Evolutionary conservation across 2,888 invertebrate species (phyloP).

Genomic region (Pollenia griseotomentosa): DNA sequence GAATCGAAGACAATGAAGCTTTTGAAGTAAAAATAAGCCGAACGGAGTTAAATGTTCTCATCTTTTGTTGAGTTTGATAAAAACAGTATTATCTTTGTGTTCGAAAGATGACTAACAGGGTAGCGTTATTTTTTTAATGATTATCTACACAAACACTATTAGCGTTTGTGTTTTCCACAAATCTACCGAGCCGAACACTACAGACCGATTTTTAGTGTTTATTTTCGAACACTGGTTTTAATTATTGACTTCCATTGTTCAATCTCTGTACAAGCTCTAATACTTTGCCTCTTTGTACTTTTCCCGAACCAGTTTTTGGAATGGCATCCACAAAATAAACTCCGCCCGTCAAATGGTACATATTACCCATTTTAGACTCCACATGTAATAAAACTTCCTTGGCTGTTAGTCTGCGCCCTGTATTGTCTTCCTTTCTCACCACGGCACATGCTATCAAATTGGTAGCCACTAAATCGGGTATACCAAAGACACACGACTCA

Average conservation of each 20-base stretch:
- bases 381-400: constrained; percentile 76
- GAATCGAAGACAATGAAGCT: too few species aligned
- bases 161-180: too few species aligned
- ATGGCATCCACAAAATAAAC: constrained; percentile 79
- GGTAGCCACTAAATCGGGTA: constrained; percentile 77
- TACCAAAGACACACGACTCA: constrained; percentile 80
- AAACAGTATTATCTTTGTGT: too few species aligned
- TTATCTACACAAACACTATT: too few species aligned
- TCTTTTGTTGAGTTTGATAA: too few species aligned
- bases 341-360: constrained; percentile 81
- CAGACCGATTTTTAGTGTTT: too few species aligned
- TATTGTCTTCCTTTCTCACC: constrained; percentile 74
- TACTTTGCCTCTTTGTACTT: constrained; percentile 78
- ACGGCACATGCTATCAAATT: constrained; percentile 80
- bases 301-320: constrained; percentile 82
- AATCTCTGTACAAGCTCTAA: constrained; percentile 53
- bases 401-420: constrained; percentile 73
- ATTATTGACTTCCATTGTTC: background rate
- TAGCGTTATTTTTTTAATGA: too few species aligned
- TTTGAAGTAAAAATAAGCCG: too few species aligned
- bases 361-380: constrained; percentile 75
- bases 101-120: too few species aligned
- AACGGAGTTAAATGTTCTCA: too few species aligned
- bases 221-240: too few species aligned
- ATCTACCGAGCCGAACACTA: too few species aligned